Evolutionary conservation across 2,888 invertebrate species (phyloP).

Genomic region (Tinea semifulvella): DNA sequence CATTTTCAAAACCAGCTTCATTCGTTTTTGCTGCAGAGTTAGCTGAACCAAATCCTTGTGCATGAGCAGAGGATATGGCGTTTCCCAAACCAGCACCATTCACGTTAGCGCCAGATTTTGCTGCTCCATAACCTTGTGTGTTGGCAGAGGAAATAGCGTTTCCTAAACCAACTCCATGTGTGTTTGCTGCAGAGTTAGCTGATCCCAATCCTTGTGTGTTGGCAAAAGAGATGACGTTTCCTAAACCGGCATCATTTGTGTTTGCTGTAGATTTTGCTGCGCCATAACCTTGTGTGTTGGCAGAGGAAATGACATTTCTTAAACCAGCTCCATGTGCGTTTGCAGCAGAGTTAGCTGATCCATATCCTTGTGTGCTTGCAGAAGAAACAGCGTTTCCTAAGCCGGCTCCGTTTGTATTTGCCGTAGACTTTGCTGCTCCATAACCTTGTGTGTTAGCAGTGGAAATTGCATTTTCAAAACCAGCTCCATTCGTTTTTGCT

Average conservation of each 20-base stretch:
- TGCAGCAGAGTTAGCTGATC: slow-evolving; percentile 22
- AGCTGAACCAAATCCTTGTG: slow-evolving; percentile 30
- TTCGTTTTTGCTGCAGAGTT: neutral
- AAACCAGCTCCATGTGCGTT: slow-evolving; percentile 20
- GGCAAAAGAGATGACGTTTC: slow-evolving; percentile 24
- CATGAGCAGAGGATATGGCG: slow-evolving; percentile 29
- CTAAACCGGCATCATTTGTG: slow-evolving; percentile 18
- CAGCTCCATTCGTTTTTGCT: slow-evolving; percentile 30
- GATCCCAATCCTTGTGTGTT: slow-evolving; percentile 21
- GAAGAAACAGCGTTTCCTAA: slow-evolving; percentile 27
- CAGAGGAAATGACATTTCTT: slow-evolving; percentile 20
- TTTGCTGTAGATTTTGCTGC: slow-evolving; percentile 14
- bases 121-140: slow-evolving; percentile 22
- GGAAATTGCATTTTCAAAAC: slow-evolving; percentile 22
- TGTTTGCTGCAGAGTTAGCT: slow-evolving; percentile 15
- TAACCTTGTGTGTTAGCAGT: slow-evolving; percentile 18
- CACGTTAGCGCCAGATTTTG: slow-evolving; percentile 28
- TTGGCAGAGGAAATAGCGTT: slow-evolving; percentile 26
- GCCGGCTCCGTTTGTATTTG: slow-evolving; percentile 29
- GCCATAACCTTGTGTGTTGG: slow-evolving; percentile 23
- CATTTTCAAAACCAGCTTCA: slow-evolving; percentile 1
- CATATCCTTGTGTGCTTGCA: slow-evolving; percentile 26
- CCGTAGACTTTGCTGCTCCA: slow-evolving; percentile 37
- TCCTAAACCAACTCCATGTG: slow-evolving; percentile 2
- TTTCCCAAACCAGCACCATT: slow-evolving; percentile 20